Evolutionary conservation across 2,113 vertebrate species (phyloP).

Genomic region (Zosterops japonicus): DNA sequence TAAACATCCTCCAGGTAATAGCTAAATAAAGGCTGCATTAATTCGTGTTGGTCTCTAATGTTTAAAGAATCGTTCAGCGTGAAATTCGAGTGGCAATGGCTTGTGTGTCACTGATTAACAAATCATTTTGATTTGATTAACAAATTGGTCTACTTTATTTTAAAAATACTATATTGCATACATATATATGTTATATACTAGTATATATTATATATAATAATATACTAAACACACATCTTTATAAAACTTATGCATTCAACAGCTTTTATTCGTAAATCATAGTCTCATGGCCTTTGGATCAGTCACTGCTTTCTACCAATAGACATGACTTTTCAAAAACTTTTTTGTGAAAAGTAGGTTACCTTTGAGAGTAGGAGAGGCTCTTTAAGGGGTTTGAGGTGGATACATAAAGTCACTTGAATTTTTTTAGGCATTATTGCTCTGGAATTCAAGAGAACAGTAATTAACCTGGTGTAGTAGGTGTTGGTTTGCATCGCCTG

Average conservation of each 20-base stretch:
- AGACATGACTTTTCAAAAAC: background rate
- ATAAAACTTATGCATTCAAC: background rate
- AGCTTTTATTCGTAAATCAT: background rate
- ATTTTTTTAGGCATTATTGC: background rate
- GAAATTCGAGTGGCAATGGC: background rate
- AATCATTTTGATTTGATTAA: background rate
- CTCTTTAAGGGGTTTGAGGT: background rate
- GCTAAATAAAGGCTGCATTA: background rate
- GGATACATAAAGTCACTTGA: background rate
- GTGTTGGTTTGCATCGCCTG: background rate
- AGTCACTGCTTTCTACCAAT: background rate
- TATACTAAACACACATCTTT: background rate
- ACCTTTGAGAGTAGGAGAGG: background rate
- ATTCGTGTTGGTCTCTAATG: accelerated
- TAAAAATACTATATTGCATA: background rate
- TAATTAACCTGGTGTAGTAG: background rate
- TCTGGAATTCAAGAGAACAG: background rate
- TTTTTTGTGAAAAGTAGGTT: background rate
- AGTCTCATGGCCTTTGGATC: background rate
- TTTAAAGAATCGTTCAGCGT: background rate
- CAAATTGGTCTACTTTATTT: background rate
- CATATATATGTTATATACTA: background rate
- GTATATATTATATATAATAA: too few species aligned
- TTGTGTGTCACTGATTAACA: background rate
- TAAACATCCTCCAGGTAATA: background rate